Evolutionary conservation across 2,113 vertebrate genomes (phyloP).

Genomic region (Ptyas mucosa): DNA sequence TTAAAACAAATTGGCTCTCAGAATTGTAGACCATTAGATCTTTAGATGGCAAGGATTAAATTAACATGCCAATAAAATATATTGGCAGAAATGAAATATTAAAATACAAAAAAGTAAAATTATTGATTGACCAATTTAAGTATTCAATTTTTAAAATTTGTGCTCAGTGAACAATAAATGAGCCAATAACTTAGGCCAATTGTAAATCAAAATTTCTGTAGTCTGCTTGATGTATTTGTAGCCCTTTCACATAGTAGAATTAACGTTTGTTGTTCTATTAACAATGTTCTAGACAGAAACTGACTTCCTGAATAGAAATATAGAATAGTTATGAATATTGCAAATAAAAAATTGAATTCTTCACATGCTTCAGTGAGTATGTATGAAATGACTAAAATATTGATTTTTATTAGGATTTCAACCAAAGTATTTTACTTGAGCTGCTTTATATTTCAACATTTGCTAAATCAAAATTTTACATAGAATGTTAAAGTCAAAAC

Average conservation of each 20-base stretch:
- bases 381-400: slow-evolving; percentile 54
- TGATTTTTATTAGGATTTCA: slow-evolving; percentile 20
- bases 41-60: slow-evolving; percentile 21
- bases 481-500: neutral
- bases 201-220: slow-evolving; percentile 76
- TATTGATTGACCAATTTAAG: slow-evolving; percentile 17
- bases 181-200: slow-evolving; percentile 68
- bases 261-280: slow-evolving; percentile 75
- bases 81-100: slow-evolving; percentile 22
- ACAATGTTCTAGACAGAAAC: slow-evolving; percentile 70
- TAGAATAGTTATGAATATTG: slow-evolving; percentile 77
- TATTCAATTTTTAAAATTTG: slow-evolving; percentile 49
- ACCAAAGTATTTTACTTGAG: neutral
- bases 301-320: slow-evolving; percentile 74
- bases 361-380: slow-evolving; percentile 78
- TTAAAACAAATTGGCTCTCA: slow-evolving; percentile 43
- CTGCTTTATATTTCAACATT: neutral
- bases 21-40: slow-evolving; percentile 42
- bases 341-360: slow-evolving; percentile 80
- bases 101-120: slow-evolving; percentile 34
- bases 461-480: neutral
- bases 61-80: slow-evolving; percentile 50
- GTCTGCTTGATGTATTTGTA: slow-evolving; percentile 78
- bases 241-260: slow-evolving; percentile 74
- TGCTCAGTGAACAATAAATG: slow-evolving; percentile 58